Evolutionary conservation across 2,113 vertebrate species (phyloP), one percentile per base, ranked within the genome.

Genomic region (Clarias batrachus): DNA sequence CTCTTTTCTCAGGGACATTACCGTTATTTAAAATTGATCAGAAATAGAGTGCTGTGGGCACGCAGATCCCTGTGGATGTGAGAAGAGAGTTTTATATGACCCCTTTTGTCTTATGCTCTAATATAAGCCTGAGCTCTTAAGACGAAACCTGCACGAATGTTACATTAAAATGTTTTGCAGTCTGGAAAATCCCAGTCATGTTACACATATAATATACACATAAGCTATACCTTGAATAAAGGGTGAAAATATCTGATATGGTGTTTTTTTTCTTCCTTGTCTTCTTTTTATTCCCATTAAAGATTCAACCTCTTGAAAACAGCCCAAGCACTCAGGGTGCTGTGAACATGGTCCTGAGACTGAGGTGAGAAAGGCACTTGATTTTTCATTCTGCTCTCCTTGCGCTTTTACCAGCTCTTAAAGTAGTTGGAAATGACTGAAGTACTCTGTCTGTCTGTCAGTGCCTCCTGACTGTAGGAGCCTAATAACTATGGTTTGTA

Each of bases 271-370:
- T 81, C 81, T 76, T 80, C 48, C 7, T 48, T 48, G 33, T 48
- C 48, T 70, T 65, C 71, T 86, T 30, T 52, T 78, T 17, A 9
- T 52, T 13, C 25, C 14, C 16, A 41, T 82, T 52, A 66, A 82
- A 82, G 81, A 82, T 82, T 82, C 95, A 95, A 89, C 95, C 96
- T 30, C 96, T 92, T 86, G 95, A 95, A 90, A 93, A 94, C 82
- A 92, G 94, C 0, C 93, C 94, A 80, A 94, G 94, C 90, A 94
- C 91, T 91, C 95, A 96, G 92, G 94, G 95, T 91, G 96, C 96
- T 0, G 94, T 99, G 92, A 99, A 98, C 95, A 97, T 99, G 93
- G 98, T 99, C 76, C 96, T 99, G 91, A 96, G 98, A 92, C 95
- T 99, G 94, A 98, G 98, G 98, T 98, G 95, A 97, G 96, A 86